Evolutionary conservation across 2,113 vertebrate genomes (phyloP), one percentile per base, ranked within the genome.

Genomic region (Callipepla squamata): DNA sequence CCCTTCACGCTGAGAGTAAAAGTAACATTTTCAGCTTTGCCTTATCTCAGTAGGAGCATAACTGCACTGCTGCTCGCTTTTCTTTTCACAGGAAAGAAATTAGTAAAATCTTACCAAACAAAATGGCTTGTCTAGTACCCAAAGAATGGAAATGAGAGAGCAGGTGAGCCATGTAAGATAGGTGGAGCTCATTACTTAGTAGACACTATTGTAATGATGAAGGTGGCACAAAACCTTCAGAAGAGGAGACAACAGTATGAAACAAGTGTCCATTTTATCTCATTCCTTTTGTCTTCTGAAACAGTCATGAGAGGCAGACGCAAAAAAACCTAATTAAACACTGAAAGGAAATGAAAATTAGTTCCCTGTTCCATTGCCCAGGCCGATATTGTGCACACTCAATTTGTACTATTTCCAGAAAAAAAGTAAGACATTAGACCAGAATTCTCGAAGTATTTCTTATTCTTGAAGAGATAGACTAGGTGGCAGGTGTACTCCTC

Each of bases 291-390:
- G 92, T 97, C 90, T 94, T 95, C 51, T 82, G 88, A 77, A 96
- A 90, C 76, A 93, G 80, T 85, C 83, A 91, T 90, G 87, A 93
- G 95, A 96, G 89, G 72, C 93, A 95, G 80, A 89, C 42, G 95
- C 57, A 85, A 91, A 95, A 93, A 93, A 94, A 84, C 57, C 61
- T 96, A 95, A 79, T 87, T 95, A 92, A 74, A 84, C 76, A 4
- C 63, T 92, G 92, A 97, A 96, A 95, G 90, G 90, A 93, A 96
- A 96, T 96, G 72, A 96, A 97, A 97, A 96, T 96, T 92, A 96
- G 92, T 97, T 95, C 92, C 93, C 86, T 17, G 89, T 96, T 96
- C 90, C 95, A 86, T 96, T 96, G 72, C 61, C 5, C 3, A 95
- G 90, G 80, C 89, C 82, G 92, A 92, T 89, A 95, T 80, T 8